Evolutionary conservation across 2,888 invertebrate species (phyloP), one percentile per base, ranked within the genome.

Genomic region (Adelphocoris suturalis): DNA sequence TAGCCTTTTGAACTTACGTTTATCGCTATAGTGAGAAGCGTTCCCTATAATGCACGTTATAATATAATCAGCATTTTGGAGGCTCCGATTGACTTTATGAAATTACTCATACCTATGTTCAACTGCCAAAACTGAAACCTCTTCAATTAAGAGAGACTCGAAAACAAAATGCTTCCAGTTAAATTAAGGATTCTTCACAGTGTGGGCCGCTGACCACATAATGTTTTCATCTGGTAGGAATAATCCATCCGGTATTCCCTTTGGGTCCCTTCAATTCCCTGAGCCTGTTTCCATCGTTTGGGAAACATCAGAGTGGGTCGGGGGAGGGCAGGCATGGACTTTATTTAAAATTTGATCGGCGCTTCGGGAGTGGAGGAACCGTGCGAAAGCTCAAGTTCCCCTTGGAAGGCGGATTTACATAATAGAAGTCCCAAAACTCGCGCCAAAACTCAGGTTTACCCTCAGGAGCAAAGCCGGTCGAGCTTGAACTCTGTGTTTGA

Each of bases 371-470:
- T 68, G 9, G 37, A 37, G 68, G 68, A 68, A 68, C 68, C 68
- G 13, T 68, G 68, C 68, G 11, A 68, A 68, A 68, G 23, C 19
- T 27, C 68, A 23, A 23, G 23, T 12, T 23, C 68, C 61, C 19
- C 57, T 57, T 16, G 68, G 68, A 3, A 68, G 61, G 68, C 23
- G 23, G 23, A 68, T 68, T 68, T 68, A 23, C 68, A 68, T 68
- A 68, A 68, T 68, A 68, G 68, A 68, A 68, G 68, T 68, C 68
- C 68, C 27, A 23, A 68, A 68, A 61, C 68, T 68, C 68, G 68
- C 68, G 68, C 68, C 68, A 68, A 68, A 68, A 68, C 68, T 68
- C 68, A 23, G 23, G 7, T 19, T 19, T 27, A 23, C 68, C 19
- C 68, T 19, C 19, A 11, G 23, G 68, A 57, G 57, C 7, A 9